Evolutionary conservation across 2,888 invertebrate genomes (phyloP), one percentile per base, ranked within the genome.

Genomic region (Therioaphis trifolii): DNA sequence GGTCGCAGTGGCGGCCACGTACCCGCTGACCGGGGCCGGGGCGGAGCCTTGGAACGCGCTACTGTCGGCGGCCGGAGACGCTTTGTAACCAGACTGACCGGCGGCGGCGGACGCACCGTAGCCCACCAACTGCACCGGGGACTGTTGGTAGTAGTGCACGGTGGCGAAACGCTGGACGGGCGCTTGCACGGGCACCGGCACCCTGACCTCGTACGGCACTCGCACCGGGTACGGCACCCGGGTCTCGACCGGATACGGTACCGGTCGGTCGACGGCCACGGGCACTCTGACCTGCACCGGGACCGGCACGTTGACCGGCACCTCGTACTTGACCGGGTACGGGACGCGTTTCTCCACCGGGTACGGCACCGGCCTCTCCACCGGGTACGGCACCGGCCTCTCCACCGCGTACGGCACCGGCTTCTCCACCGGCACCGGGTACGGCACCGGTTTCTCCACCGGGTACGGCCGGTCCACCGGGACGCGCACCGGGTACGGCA

Each of bases 391-490:
- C 2, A 87, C 87, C 27, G 94, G 93, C 88, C 94, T 94, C 75
- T 87, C 87, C 4, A 95, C 94, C 75, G 91, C 91, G 86, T 92
- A 92, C 29, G 94, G 95, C 86, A 94, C 93, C 61, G 93, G 94
- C 88, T 94, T 94, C 87, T 93, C 93, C 0, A 94, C 92, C 66
- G 90, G 92, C 0, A 93, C 92, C 93, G 94, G 94, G 88, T 93
- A 93, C 7, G 94, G 94, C 85, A 94, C 93, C 88, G 94, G 94
- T 85, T 93, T 93, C 43, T 94, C 94, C 40, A 95, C 92, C n/a
- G 92, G 91, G 88, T 92, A 91, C 0, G 92, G 93, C 52, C 93
- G 90, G 55, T 94, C 93, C 0, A 93, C 92, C 24, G 93, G 93
- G 43, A 86, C 86, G 43, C 87, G 86, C 49, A 92, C 91, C 14